Evolutionary conservation across 2,888 invertebrate species (phyloP).

Genomic region (Tyria jacobaeae): DNA sequence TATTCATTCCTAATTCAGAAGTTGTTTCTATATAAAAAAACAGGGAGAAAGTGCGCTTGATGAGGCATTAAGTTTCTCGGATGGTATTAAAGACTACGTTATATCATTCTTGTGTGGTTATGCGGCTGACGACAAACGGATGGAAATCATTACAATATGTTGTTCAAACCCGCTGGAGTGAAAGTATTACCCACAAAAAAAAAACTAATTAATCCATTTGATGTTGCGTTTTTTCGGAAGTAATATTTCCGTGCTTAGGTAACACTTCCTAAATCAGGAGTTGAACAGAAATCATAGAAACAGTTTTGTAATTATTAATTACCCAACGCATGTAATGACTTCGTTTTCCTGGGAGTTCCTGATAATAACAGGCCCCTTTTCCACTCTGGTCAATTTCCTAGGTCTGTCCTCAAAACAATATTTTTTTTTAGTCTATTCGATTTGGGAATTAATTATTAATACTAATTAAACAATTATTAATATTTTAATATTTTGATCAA

Average conservation of each 20-base stretch:
- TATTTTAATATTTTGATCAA: no score
- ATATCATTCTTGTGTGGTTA: conserved; percentile 25
- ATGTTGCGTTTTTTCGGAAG: conserved; percentile 28
- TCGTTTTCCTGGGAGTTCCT: no score
- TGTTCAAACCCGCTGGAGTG: conserved; percentile 35
- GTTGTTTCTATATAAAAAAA: no score
- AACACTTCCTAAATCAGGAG: conserved; percentile 12
- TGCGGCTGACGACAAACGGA: conserved; percentile 37
- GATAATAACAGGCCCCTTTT: no score
- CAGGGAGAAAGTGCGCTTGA: conserved; percentile 42
- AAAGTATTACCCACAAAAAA: conserved; percentile 37
- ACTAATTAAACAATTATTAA: no score
- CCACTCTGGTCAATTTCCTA: no score
- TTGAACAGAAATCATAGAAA: neutral
- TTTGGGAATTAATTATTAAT: no score
- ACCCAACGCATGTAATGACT: no score
- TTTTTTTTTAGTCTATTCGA: no score
- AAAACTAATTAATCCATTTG: conserved; percentile 5
- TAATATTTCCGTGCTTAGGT: conserved; percentile 34
- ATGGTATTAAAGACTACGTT: conserved; percentile 27
- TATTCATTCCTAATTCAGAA: no score
- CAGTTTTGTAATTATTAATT: neutral
- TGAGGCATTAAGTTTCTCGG: conserved; percentile 29
- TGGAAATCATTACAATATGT: conserved; percentile 40
- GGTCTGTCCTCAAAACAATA: no score